A percentile compares a stretch with the other conserved stretches of the same genome.
These are phyloP conservation scores for Ormyrus rosae DNA, from an alignment of 2,888 invertebrate species.

Conservation along the genomic window DNA sequence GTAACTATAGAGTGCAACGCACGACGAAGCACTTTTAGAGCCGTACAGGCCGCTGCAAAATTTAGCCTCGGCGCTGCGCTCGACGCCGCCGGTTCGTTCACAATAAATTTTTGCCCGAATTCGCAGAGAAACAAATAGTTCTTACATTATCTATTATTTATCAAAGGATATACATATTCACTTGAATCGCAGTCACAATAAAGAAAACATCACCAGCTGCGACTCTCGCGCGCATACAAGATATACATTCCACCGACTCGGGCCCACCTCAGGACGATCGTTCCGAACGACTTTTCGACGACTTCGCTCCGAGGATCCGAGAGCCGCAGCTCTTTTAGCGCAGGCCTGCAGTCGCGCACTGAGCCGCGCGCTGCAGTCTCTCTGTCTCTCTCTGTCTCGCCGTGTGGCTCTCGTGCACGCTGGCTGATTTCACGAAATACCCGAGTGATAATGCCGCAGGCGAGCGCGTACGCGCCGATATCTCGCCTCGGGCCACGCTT, in stretches of 20 bases:
- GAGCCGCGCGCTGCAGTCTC: conserved; percentile 47
- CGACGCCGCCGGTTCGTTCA: not conserved
- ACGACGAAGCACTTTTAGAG: not conserved
- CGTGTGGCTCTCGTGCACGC: conserved; percentile 63
- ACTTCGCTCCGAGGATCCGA: too few species aligned
- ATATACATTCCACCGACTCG: too few species aligned
- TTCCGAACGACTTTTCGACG: too few species aligned
- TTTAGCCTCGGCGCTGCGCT: not conserved
- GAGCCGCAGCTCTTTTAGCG: conserved; percentile 60
- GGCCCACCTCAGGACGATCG: too few species aligned
- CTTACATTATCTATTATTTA: too few species aligned
- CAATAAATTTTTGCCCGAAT: not conserved
- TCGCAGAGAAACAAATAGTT: not conserved
- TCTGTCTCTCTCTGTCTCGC: not conserved
- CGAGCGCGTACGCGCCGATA: conserved; percentile 20
- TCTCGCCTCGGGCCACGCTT: too few species aligned
- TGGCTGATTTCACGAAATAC: conserved; percentile 72
- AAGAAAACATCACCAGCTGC: too few species aligned
- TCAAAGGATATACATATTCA: too few species aligned
- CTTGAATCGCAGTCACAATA: too few species aligned
- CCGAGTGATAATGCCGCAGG: conserved; percentile 66
- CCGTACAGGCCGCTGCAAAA: not conserved
- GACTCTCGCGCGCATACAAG: too few species aligned
- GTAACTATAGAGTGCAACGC: not conserved
- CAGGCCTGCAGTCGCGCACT: conserved; percentile 61